Evolutionary conservation across 2,888 invertebrate species (phyloP), one percentile per base, ranked within the genome.

Genomic region (Gasteruption jaculator): DNA sequence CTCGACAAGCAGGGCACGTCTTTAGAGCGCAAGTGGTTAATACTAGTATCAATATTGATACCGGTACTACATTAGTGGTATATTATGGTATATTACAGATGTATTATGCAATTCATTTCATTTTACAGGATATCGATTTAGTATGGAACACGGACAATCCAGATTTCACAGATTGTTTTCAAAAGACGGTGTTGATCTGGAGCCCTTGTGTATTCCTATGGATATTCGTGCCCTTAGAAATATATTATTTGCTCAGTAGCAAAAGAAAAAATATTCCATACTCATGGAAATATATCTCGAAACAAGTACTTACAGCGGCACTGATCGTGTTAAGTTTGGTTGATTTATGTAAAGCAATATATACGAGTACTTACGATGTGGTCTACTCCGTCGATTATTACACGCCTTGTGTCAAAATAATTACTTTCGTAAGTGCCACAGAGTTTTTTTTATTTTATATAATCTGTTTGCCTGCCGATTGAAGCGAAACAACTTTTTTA

Each of bases 161-260:
- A 24, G 85, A 90, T 65, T 77, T 96, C 53, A 90, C 95, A 48
- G 79, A 79, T 64, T 97, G 96, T 72, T 94, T 96, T 71, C 86
- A 94, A 73, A 85, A 86, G 68, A 94, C 95, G 1, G 83, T 88
- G 1, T 72, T 96, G 19, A 77, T 91, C 35, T 97, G 95, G 94
- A 73, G 81, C 22, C 95, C 96, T 1, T 91, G 91, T 69, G 76
- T 79, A 36, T 90, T 89, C 68, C 74, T 93, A 11, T 92, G 91
- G 89, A 53, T 81, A 1, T 82, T 86, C 56, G 76, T 85, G 4
- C 73, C 83, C 24, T 73, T 91, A 50, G 91, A 91, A 60, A 74
- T 81, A 46, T 86, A 79, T 66, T 88, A 89, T 62, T 79, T 89
- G 53, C 66, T 82, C 51, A 79, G 79, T 59, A 89, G 89, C 71